A percentile compares a stretch with the other conserved stretches of the same genome.
phyloP scores from a whole-genome alignment of 2,888 invertebrate genomes.

The Laspeyria flexula region DNA sequence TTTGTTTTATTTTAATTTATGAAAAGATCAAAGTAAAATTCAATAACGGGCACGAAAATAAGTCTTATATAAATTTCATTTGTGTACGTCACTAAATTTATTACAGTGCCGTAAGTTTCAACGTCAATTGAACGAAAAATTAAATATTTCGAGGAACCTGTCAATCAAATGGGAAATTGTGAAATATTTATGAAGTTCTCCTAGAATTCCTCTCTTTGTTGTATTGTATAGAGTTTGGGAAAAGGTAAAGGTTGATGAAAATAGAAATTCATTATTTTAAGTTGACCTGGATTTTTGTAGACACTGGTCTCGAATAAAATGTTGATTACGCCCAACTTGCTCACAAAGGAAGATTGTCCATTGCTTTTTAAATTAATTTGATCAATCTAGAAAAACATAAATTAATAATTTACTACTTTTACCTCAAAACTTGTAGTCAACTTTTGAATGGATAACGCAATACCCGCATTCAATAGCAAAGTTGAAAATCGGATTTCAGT shows the following conservation, averaged over 20 bases:
- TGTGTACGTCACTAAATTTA: not conserved
- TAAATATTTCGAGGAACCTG: not conserved
- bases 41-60: too few relatives aligned
- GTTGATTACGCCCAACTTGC: not conserved
- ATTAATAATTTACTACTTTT: too few relatives aligned
- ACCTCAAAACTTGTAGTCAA: too few relatives aligned
- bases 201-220: conserved; percentile 12
- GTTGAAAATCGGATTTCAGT: too few relatives aligned
- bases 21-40: too few relatives aligned
- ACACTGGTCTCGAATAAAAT: conserved; percentile 2
- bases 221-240: conserved; percentile 1
- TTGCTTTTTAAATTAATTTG: too few relatives aligned
- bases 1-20: too few relatives aligned
- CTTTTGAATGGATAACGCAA: too few relatives aligned
- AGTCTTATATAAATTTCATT: not conserved
- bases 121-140: not conserved
- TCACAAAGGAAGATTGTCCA: too few relatives aligned
- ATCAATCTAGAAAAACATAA: too few relatives aligned
- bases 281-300: not conserved
- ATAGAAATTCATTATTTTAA: conserved; percentile 5
- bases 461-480: too few relatives aligned
- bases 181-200: conserved; percentile 7
- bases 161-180: conserved; percentile 3
- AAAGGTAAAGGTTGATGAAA: conserved; percentile 4
- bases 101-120: too few relatives aligned